A percentile compares a stretch with the other conserved stretches of the same genome.
These are phyloP conservation scores for Chionoecetes opilio DNA, from an alignment of 1,140 invertebrate genomes.

Conservation along the genomic window DNA sequence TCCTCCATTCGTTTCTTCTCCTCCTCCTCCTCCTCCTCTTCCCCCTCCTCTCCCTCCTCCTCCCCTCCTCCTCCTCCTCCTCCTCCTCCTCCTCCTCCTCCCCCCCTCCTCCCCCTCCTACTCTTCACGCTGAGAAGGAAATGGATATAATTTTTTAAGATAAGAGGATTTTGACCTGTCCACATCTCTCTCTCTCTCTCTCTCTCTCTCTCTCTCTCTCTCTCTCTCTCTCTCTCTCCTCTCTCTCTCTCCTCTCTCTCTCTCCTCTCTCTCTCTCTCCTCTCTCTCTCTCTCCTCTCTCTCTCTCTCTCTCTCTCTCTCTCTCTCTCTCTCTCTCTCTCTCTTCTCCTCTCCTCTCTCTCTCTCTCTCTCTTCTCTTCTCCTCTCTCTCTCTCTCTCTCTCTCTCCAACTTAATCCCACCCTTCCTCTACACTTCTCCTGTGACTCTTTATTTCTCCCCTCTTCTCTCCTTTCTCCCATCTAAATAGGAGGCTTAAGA, in stretches of 20 bases:
- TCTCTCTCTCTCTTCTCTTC: not conserved
- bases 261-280: not conserved
- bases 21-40: not conserved
- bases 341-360: no score
- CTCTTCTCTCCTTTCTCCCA: not conserved
- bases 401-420: not conserved
- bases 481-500: not conserved
- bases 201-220: constrained; percentile 3
- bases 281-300: not conserved
- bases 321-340: not conserved
- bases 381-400: constrained; percentile 12
- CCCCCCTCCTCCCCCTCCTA: constrained; percentile 4
- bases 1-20: no score
- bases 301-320: not conserved
- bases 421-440: not conserved
- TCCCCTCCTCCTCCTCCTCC: no score
- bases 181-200: not conserved
- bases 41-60: not conserved
- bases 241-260: not conserved
- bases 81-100: constrained; percentile 33
- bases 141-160: no score
- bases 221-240: not conserved
- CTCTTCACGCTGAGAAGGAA: no score
- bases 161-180: no score
- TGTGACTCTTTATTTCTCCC: not conserved